Evolutionary conservation across 2,797 vertebrate genomes (phyloP).

Genomic region (Syncerus caffer): DNA sequence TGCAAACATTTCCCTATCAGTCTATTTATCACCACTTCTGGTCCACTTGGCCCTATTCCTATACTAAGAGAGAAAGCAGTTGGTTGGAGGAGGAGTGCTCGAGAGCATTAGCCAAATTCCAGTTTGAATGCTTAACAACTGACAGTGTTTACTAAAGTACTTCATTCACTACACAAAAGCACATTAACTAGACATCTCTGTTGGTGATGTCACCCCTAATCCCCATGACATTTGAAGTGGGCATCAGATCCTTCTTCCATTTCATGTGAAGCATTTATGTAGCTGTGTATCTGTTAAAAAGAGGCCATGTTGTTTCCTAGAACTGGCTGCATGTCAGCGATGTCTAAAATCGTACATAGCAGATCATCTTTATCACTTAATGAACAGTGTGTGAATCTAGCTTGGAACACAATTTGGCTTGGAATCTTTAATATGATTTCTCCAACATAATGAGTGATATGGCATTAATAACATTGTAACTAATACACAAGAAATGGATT

Average conservation of each 20-base stretch:
- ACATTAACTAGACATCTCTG: not conserved
- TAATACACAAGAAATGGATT: not conserved
- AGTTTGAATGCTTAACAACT: conserved; percentile 5
- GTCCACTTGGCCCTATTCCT: not conserved
- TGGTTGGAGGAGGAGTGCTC: not conserved
- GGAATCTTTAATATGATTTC: not conserved
- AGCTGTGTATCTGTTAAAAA: not conserved
- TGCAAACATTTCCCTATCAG: not conserved
- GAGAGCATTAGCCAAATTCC: not conserved
- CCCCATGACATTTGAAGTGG: not conserved
- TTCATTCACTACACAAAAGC: not conserved
- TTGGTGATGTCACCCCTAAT: not conserved
- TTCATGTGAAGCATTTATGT: not conserved
- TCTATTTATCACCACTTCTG: not conserved
- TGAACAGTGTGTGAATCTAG: not conserved
- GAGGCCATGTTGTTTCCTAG: not conserved
- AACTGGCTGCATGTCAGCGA: not conserved
- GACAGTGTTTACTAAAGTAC: not conserved
- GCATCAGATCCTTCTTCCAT: not conserved
- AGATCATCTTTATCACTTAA: not conserved
- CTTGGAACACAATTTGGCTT: not conserved
- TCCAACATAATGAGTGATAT: not conserved
- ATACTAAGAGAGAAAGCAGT: not conserved
- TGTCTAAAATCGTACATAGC: not conserved
- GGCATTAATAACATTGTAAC: conserved; percentile 7